Evolutionary conservation across 2,797 vertebrate species (phyloP).

Genomic region (Poecile montanus): DNA sequence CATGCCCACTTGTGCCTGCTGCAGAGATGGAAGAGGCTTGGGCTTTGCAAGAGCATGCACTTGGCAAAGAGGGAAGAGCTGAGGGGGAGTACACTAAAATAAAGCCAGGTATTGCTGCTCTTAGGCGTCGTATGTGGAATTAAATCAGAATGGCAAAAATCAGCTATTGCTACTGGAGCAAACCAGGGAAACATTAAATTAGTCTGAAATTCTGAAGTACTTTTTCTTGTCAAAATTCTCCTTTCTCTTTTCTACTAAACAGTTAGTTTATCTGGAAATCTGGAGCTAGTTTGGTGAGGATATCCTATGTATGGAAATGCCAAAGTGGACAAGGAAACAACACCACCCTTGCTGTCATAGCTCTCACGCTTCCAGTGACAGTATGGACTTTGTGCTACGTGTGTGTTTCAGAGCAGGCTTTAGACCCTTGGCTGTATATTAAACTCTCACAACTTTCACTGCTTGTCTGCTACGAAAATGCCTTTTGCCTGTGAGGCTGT

Average conservation of each 20-base stretch:
- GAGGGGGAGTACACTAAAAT: background rate
- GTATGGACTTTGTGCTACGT: background rate
- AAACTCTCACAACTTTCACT: background rate
- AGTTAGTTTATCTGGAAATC: background rate
- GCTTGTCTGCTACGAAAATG: background rate
- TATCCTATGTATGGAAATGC: background rate
- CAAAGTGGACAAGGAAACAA: background rate
- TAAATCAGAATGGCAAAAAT: background rate
- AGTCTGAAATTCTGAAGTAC: background rate
- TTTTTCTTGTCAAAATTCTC: background rate
- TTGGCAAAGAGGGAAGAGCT: background rate
- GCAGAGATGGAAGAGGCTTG: background rate
- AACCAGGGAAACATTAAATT: background rate
- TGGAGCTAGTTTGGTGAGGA: background rate
- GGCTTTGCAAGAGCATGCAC: background rate
- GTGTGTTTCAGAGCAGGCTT: background rate
- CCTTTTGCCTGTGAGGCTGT: background rate
- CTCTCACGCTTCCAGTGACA: background rate
- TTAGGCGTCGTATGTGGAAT: fast-evolving
- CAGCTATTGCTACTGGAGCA: background rate
- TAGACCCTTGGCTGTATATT: background rate
- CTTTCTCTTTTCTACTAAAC: background rate
- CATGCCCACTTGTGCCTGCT: background rate
- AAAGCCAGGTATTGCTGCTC: background rate
- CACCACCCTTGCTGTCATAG: background rate